These are phyloP conservation scores for Ailuropoda melanoleuca DNA, from an alignment of 2,113 vertebrate genomes.

Conservation along the genomic window DNA sequence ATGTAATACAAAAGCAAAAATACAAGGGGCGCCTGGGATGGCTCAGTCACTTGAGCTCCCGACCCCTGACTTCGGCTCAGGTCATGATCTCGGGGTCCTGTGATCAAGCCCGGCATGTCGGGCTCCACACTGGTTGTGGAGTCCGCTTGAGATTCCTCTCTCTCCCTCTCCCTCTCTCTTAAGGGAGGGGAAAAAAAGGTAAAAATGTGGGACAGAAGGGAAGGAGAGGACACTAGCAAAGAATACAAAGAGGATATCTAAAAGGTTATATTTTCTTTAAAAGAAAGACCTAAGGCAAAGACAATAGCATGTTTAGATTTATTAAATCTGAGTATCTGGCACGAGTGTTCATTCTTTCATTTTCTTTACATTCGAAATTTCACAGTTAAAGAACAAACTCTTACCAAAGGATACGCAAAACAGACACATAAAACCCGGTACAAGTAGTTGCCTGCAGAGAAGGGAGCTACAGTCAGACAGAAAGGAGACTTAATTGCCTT, in stretches of 20 bases:
- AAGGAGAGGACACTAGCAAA: background rate
- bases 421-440: background rate
- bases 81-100: background rate
- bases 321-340: background rate
- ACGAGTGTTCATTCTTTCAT: background rate
- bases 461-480: background rate
- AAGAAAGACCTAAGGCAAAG: conserved; percentile 2
- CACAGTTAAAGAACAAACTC: background rate
- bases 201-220: background rate
- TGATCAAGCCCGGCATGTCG: background rate
- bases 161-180: background rate
- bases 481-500: background rate
- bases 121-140: background rate
- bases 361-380: conserved; percentile 29
- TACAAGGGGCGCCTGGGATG: background rate
- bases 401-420: background rate
- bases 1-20: background rate
- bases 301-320: background rate
- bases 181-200: background rate
- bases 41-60: background rate
- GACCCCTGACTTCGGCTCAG: background rate
- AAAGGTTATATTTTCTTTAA: background rate
- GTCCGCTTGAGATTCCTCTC: background rate
- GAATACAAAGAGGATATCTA: background rate
- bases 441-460: background rate